These are phyloP conservation scores for Tipula confusa DNA, from an alignment of 2,888 invertebrate genomes.

Conservation along the genomic window DNA sequence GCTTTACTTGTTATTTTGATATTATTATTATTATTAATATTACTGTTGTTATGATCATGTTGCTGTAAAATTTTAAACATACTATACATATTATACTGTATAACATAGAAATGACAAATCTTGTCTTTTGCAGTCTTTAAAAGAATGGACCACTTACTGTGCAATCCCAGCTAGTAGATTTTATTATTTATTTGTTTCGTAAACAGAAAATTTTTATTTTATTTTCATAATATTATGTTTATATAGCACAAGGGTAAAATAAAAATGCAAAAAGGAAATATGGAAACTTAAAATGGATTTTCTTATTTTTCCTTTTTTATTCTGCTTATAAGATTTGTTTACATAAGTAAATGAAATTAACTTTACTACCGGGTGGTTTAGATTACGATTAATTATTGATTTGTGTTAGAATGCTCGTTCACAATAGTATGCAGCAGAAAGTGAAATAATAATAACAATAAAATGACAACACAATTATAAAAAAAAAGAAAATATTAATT, in stretches of 20 bases:
- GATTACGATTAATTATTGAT: background rate
- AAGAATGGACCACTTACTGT: constrained; percentile 35
- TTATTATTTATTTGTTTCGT: constrained; percentile 10
- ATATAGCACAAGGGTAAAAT: background rate
- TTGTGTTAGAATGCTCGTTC: no score
- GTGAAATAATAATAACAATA: no score
- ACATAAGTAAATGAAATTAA: background rate
- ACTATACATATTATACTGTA: background rate
- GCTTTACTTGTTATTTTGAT: constrained; percentile 25
- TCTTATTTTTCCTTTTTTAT: background rate
- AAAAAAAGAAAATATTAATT: no score
- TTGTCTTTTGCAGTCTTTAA: constrained; percentile 36
- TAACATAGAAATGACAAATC: constrained; percentile 28
- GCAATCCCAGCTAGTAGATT: constrained; percentile 30
- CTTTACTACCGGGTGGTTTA: background rate
- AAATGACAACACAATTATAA: no score
- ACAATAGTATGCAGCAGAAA: no score
- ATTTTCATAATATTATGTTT: background rate
- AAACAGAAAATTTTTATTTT: background rate
- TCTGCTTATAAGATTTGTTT: background rate
- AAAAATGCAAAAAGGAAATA: background rate
- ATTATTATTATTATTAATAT: background rate
- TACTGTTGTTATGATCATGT: background rate
- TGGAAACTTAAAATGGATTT: background rate
- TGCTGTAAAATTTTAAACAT: background rate